These are phyloP conservation scores for Drosophila neutralis DNA, from an alignment of 2,888 invertebrate genomes.

Conservation along the genomic window DNA sequence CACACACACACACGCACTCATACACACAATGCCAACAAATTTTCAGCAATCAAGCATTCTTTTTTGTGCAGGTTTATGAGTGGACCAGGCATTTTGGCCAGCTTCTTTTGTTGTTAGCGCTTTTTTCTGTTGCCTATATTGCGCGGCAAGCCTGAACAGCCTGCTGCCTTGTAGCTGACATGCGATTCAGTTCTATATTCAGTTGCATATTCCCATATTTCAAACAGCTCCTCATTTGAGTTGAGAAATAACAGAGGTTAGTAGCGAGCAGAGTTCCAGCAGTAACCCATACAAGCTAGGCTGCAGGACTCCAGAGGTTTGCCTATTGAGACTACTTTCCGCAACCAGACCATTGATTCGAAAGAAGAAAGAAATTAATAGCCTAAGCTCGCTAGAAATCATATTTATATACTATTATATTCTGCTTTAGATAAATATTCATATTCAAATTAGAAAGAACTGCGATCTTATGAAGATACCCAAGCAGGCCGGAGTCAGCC, in stretches of 20 bases:
- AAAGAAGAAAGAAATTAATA: neutral
- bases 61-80: constrained; percentile 31
- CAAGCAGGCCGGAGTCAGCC: neutral
- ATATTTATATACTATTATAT: neutral
- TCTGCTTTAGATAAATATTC: no score
- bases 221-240: constrained; percentile 45
- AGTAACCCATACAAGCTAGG: neutral
- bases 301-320: neutral
- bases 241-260: constrained; percentile 31
- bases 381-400: neutral
- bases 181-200: neutral
- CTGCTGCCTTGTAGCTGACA: neutral
- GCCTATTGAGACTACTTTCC: neutral
- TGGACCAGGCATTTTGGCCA: constrained; percentile 23
- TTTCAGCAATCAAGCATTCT: constrained; percentile 63
- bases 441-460: neutral
- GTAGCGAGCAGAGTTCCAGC: neutral
- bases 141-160: neutral
- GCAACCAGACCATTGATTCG: neutral
- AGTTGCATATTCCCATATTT: no score
- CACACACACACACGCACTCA: neutral
- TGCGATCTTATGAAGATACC: neutral
- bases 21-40: constrained; percentile 51
- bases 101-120: constrained; percentile 29
- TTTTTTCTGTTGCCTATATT: constrained; percentile 31